Evolutionary conservation across 35 echinoderm and acorn worm genomes (phyloP).

Genomic region (Ophioderma brevispina): DNA sequence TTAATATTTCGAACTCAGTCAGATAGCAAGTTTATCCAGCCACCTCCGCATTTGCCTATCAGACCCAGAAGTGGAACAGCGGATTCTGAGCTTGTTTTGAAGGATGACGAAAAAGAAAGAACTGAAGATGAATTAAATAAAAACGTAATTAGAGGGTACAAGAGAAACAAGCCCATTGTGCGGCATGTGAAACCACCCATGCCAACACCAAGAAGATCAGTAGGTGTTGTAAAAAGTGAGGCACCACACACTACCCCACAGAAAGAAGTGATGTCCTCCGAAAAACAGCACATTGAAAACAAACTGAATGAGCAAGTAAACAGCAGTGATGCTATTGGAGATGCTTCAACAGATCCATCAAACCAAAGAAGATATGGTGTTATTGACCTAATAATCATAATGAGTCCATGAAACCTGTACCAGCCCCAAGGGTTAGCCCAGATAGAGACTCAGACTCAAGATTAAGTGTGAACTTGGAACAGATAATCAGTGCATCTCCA

Average conservation of each 20-base stretch:
- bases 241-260: not conserved
- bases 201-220: not conserved
- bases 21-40: not conserved
- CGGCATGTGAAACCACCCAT: constrained; percentile 7
- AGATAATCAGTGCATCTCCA: constrained; percentile 6
- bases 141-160: not conserved
- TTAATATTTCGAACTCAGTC: constrained; percentile 4
- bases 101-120: not conserved
- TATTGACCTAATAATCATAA: constrained; percentile 1
- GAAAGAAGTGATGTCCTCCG: not conserved
- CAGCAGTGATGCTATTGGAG: not conserved
- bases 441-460: not conserved
- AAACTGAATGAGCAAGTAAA: not conserved
- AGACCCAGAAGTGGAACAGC: not conserved
- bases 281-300: not conserved
- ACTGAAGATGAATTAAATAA: not conserved
- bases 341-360: not conserved
- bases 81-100: not conserved
- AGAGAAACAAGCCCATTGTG: not conserved
- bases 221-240: not conserved
- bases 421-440: not conserved
- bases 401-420: not conserved
- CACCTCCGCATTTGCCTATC: not conserved
- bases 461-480: constrained; percentile 3
- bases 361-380: constrained; percentile 23